Evolutionary conservation across 2,797 vertebrate species (phyloP).

Genomic region (Meda fulgida): DNA sequence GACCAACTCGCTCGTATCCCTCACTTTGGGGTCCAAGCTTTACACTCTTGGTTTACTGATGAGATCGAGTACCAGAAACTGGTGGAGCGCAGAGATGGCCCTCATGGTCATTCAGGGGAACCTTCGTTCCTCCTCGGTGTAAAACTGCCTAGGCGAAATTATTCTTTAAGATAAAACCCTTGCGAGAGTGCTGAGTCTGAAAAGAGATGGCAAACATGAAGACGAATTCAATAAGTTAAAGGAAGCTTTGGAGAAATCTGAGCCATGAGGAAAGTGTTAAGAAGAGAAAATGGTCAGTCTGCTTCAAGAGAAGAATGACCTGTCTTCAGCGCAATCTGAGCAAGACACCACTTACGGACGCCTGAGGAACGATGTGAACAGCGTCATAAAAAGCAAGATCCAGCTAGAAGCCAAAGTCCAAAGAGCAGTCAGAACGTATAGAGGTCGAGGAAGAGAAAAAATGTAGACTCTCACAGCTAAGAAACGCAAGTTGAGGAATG

Average conservation of each 20-base stretch:
- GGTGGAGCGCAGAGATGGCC: constrained; percentile 83
- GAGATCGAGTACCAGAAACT: constrained; percentile 79
- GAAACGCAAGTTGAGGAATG: constrained; percentile 88
- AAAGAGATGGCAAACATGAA: constrained; percentile 90
- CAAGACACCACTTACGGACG: constrained; percentile 86
- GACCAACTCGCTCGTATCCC: constrained; percentile 83
- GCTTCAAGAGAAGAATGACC: constrained; percentile 92
- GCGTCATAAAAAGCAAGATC: constrained; percentile 87
- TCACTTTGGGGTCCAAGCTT: constrained; percentile 84
- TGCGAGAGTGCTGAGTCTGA: constrained; percentile 84
- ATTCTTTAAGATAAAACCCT: constrained; percentile 86
- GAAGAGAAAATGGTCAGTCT: constrained; percentile 93
- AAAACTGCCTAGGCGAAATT: constrained; percentile 89
- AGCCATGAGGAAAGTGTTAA: constrained; percentile 87
- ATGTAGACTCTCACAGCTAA: constrained; percentile 87
- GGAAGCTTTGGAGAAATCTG: constrained; percentile 91
- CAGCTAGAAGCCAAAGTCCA: constrained; percentile 84
- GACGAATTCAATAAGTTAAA: constrained; percentile 92
- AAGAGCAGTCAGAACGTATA: constrained; percentile 81
- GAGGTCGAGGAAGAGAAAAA: constrained; percentile 88
- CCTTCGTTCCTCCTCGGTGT: constrained; percentile 82
- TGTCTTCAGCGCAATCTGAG: constrained; percentile 91
- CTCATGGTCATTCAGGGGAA: constrained; percentile 86
- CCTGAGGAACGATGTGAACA: constrained; percentile 87
- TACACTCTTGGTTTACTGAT: constrained; percentile 81